phyloP scores from a whole-genome alignment of 2,888 invertebrate species.

The Cosmia trapezina region DNA sequence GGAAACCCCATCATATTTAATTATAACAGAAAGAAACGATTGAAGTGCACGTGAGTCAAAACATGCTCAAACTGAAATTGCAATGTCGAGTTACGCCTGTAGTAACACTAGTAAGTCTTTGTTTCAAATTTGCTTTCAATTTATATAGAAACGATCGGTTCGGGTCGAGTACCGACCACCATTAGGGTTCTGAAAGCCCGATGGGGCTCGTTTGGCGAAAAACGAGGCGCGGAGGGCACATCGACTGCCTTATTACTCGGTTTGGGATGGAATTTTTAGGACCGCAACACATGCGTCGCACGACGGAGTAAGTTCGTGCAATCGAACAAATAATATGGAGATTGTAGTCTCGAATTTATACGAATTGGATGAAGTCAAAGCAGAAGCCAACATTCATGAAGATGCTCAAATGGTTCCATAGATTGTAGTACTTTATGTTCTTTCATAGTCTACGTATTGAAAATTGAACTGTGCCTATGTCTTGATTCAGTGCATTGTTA shows the following conservation, averaged over 20 bases:
- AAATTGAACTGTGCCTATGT: conserved; percentile 12
- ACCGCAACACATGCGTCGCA: conserved; percentile 48
- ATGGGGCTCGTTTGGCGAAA: conserved; percentile 80
- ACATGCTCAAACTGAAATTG: conserved; percentile 34
- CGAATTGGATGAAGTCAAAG: background rate
- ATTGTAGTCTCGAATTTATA: conserved; percentile 24
- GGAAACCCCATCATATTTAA: conserved; percentile 17
- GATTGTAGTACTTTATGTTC: background rate
- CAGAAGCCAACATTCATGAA: background rate
- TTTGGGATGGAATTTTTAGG: conserved; percentile 64
- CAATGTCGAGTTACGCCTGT: conserved; percentile 21
- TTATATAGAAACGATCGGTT: conserved; percentile 59
- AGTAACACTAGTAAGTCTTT: conserved; percentile 51
- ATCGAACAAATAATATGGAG: conserved; percentile 31
- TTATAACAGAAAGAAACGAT: conserved; percentile 5
- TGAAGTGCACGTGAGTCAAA: conserved; percentile 1
- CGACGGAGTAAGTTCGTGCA: conserved; percentile 29
- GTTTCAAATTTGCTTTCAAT: conserved; percentile 62
- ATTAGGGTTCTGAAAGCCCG: conserved; percentile 74
- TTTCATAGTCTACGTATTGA: conserved; percentile 10
- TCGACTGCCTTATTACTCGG: conserved; percentile 72
- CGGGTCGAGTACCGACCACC: conserved; percentile 69
- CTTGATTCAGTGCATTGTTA: conserved; percentile 58
- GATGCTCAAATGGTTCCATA: background rate
- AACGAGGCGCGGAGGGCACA: conserved; percentile 73